Evolutionary conservation across 2,797 vertebrate genomes (phyloP).

Genomic region (Lacerta bilineata): DNA sequence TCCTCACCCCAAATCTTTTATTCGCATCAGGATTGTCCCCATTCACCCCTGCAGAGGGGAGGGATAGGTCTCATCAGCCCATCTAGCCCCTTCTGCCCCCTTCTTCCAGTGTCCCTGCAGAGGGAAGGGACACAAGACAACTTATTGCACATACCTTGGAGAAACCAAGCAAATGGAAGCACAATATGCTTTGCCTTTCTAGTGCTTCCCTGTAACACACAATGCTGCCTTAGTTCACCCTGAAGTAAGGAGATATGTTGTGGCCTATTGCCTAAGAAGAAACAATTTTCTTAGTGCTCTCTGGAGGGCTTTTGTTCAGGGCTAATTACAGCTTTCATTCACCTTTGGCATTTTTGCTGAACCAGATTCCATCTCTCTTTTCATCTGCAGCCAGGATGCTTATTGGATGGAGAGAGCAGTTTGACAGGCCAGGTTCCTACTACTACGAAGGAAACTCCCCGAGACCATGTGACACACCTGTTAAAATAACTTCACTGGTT

Average conservation of each 20-base stretch:
- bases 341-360: slow-evolving; percentile 14
- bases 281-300: not conserved
- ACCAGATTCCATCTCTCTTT: not conserved
- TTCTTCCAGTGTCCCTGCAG: not conserved
- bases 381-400: not conserved
- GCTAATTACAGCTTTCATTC: not conserved
- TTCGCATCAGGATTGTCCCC: not conserved
- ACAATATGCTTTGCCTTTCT: not conserved
- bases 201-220: not conserved
- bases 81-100: not conserved
- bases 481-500: too few species aligned
- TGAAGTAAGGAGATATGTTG: not conserved
- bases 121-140: not conserved
- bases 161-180: not conserved
- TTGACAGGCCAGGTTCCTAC: not conserved
- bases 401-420: slow-evolving; percentile 1
- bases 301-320: not conserved
- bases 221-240: not conserved
- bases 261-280: slow-evolving; percentile 1
- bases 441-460: not conserved
- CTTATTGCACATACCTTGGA: not conserved
- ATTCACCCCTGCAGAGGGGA: too few species aligned
- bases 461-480: too few species aligned
- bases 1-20: not conserved
- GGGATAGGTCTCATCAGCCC: too few species aligned